Percentiles rank a stretch among this genome's conserved stretches.
phyloP scores from a whole-genome alignment of 2,113 vertebrate species.

The Megaleporinus macrocephalus region DNA sequence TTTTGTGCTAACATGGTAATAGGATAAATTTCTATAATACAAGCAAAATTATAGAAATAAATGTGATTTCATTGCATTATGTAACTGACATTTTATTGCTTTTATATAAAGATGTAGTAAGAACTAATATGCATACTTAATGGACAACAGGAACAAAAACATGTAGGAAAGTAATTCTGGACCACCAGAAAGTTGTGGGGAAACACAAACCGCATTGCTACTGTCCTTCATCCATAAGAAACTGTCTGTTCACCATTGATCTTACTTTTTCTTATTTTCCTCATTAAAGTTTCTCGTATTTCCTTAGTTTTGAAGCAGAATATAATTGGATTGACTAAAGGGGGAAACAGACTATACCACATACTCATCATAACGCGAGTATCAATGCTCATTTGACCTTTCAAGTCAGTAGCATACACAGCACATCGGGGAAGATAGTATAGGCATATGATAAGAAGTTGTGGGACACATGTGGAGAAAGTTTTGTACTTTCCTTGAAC shows the following conservation, averaged over 20 bases:
- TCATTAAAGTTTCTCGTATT: slow-evolving; percentile 62
- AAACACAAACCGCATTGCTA: too few relatives aligned
- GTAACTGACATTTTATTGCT: too few relatives aligned
- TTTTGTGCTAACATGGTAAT: too few relatives aligned
- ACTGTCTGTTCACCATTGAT: slow-evolving; percentile 38
- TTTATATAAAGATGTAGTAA: too few relatives aligned
- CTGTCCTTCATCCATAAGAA: background rate
- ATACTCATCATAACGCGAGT: slow-evolving; percentile 65
- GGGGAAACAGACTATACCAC: slow-evolving; percentile 74
- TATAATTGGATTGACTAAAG: slow-evolving; percentile 72
- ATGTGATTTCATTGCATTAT: too few relatives aligned
- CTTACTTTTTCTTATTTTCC: slow-evolving; percentile 46
- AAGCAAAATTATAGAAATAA: too few relatives aligned
- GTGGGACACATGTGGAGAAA: slow-evolving; percentile 71
- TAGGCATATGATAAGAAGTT: slow-evolving; percentile 71
- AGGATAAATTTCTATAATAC: too few relatives aligned
- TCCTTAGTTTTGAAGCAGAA: slow-evolving; percentile 74
- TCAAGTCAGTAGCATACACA: slow-evolving; percentile 60
- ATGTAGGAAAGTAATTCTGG: too few relatives aligned
- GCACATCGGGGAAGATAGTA: slow-evolving; percentile 75
- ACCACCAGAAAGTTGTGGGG: too few relatives aligned
- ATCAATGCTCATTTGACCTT: slow-evolving; percentile 57
- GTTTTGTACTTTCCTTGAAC: slow-evolving; percentile 47
- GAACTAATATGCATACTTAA: too few relatives aligned
- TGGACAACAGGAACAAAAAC: too few relatives aligned